Evolutionary conservation across 1,140 invertebrate species (phyloP).

Genomic region (Zaprionus vittiger): DNA sequence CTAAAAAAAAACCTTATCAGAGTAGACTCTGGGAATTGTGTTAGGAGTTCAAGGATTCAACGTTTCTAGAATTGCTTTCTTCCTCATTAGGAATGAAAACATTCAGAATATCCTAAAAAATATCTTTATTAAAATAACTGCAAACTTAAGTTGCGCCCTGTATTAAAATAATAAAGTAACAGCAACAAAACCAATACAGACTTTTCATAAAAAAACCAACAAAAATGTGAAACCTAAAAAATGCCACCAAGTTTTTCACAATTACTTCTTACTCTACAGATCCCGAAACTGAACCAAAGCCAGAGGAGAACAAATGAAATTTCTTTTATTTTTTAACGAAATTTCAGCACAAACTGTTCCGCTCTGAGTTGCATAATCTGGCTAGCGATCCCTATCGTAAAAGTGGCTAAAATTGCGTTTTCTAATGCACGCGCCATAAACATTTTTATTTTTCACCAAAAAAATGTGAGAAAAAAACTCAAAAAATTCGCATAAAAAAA

Average conservation of each 20-base stretch:
- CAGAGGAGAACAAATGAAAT: background rate
- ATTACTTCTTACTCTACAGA: background rate
- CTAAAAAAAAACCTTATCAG: too few relatives aligned
- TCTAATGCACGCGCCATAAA: slow-evolving; percentile 40
- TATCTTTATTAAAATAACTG: too few relatives aligned
- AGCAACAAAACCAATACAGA: background rate
- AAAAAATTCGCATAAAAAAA: slow-evolving; percentile 14
- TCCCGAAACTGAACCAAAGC: background rate
- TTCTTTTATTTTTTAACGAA: background rate
- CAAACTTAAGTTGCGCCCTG: too few relatives aligned
- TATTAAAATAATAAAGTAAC: background rate
- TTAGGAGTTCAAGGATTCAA: too few relatives aligned
- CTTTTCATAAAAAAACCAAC: background rate
- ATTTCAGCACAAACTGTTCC: background rate
- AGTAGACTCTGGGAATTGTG: too few relatives aligned
- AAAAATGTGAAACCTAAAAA: background rate
- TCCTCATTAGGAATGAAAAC: too few relatives aligned
- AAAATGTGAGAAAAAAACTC: background rate
- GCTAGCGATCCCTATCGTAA: slow-evolving; percentile 24
- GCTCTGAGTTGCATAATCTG: slow-evolving; percentile 21
- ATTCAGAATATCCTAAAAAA: too few relatives aligned
- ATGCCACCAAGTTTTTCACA: background rate
- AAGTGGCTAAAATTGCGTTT: slow-evolving; percentile 13
- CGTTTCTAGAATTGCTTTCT: too few relatives aligned
- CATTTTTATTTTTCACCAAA: background rate